A percentile compares a stretch with the other conserved stretches of the same genome.
phyloP scores from a whole-genome alignment of 2,797 vertebrate genomes.

The Ptychadena robeensis region DNA sequence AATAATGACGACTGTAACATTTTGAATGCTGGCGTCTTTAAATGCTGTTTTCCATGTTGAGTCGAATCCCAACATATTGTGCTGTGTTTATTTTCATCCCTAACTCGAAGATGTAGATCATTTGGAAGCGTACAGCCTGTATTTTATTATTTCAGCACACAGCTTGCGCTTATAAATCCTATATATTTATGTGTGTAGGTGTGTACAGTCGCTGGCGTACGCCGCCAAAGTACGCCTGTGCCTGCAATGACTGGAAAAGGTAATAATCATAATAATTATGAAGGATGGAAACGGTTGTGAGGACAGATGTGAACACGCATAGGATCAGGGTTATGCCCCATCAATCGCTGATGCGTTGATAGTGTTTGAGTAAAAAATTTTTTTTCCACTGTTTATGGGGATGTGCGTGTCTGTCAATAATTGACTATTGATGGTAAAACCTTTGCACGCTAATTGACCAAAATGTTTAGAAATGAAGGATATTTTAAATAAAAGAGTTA shows the following conservation, averaged over 20 bases:
- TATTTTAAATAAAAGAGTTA: too few species aligned
- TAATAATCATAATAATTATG: conserved; percentile 6
- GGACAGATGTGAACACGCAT: conserved; percentile 8
- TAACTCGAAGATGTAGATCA: not conserved
- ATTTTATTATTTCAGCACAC: not conserved
- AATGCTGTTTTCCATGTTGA: not conserved
- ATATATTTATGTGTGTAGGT: conserved; percentile 4
- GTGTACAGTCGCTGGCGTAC: too few species aligned
- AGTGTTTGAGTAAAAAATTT: not conserved
- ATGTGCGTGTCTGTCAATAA: not conserved
- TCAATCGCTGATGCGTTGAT: not conserved
- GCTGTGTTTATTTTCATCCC: not conserved
- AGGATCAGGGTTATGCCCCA: not conserved
- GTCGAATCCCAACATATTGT: not conserved
- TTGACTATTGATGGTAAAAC: not conserved
- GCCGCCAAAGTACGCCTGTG: too few species aligned
- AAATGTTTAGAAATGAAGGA: too few species aligned
- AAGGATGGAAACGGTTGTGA: not conserved
- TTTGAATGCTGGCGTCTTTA: not conserved
- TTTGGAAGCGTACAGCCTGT: not conserved
- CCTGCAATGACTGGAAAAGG: not conserved
- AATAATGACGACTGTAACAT: too few species aligned
- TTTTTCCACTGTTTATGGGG: not conserved
- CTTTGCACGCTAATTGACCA: not conserved
- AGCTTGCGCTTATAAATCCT: not conserved